Evolutionary conservation across 2,888 invertebrate genomes (phyloP).

Genomic region (Metalampra italica): DNA sequence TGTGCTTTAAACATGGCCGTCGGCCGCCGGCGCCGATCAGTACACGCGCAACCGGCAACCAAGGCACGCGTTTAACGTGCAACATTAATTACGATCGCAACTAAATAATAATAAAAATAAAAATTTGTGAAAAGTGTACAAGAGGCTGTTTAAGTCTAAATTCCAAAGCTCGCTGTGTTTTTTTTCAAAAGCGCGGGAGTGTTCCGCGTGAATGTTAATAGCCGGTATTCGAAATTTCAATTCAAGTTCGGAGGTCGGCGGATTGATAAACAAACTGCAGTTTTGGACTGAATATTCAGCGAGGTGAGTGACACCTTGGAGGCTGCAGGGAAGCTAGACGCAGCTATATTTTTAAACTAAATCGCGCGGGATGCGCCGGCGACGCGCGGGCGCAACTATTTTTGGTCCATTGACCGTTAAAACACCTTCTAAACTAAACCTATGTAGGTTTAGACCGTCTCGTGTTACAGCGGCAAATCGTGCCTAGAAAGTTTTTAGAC

Average conservation of each 20-base stretch:
- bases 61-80: slow-evolving; percentile 49
- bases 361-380: slow-evolving; percentile 54
- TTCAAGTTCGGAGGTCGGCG: slow-evolving; percentile 52
- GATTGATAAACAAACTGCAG: slow-evolving; percentile 38
- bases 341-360: slow-evolving; percentile 62
- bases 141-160: slow-evolving; percentile 21
- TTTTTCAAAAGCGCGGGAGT: slow-evolving; percentile 41
- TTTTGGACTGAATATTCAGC: slow-evolving; percentile 33
- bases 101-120: slow-evolving; percentile 23
- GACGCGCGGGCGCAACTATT: slow-evolving; percentile 51
- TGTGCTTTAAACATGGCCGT: slow-evolving; percentile 68
- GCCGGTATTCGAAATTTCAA: slow-evolving; percentile 57
- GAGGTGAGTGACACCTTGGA: slow-evolving; percentile 66
- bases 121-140: slow-evolving; percentile 24
- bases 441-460: slow-evolving; percentile 50
- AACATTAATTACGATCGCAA: slow-evolving; percentile 28
- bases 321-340: slow-evolving; percentile 35
- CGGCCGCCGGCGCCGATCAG: slow-evolving; percentile 50
- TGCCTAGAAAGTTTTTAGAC: slow-evolving; percentile 24
- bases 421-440: slow-evolving; percentile 53
- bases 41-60: slow-evolving; percentile 55
- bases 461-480: slow-evolving; percentile 50
- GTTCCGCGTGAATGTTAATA: slow-evolving; percentile 46
- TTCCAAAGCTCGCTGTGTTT: slow-evolving; percentile 25
- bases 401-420: slow-evolving; percentile 61